phyloP scores from a whole-genome alignment of 2,888 invertebrate genomes.

The Eristalis arbustorum region DNA sequence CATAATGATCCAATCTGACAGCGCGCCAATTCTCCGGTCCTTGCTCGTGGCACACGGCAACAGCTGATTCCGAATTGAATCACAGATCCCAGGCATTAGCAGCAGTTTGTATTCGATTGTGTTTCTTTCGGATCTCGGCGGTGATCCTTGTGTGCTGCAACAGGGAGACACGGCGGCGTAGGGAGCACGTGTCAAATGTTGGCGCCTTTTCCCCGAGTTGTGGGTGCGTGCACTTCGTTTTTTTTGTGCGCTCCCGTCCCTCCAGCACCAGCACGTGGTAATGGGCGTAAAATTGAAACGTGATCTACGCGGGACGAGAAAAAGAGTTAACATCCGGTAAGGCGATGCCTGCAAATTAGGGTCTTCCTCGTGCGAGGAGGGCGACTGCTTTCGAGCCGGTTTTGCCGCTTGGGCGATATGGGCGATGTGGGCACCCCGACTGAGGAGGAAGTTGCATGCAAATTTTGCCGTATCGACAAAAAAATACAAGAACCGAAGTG shows the following conservation, averaged over 20 bases:
- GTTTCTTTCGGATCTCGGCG: slow-evolving; percentile 45
- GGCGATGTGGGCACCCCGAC: too few species aligned
- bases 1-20: slow-evolving; percentile 66
- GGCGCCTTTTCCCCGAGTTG: slow-evolving; percentile 59
- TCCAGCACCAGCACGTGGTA: slow-evolving; percentile 58
- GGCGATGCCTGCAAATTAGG: slow-evolving; percentile 39
- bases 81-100: slow-evolving; percentile 36
- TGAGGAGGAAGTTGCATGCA: slow-evolving; percentile 50
- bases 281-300: slow-evolving; percentile 69
- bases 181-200: slow-evolving; percentile 65
- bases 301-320: slow-evolving; percentile 46
- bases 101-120: slow-evolving; percentile 61
- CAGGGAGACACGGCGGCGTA: not conserved
- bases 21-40: slow-evolving; percentile 61
- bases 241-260: not conserved
- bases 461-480: slow-evolving; percentile 39
- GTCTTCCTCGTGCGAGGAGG: slow-evolving; percentile 21
- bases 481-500: slow-evolving; percentile 15
- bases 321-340: slow-evolving; percentile 69
- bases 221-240: slow-evolving; percentile 38
- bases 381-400: slow-evolving; percentile 43
- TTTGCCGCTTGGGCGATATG: slow-evolving; percentile 26
- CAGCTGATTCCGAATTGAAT: slow-evolving; percentile 37
- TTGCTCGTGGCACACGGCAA: slow-evolving; percentile 39
- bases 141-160: not conserved